Conservation (phyloP, 2,888 invertebrate genomes). For the Platycheirus rosarum region DNA sequence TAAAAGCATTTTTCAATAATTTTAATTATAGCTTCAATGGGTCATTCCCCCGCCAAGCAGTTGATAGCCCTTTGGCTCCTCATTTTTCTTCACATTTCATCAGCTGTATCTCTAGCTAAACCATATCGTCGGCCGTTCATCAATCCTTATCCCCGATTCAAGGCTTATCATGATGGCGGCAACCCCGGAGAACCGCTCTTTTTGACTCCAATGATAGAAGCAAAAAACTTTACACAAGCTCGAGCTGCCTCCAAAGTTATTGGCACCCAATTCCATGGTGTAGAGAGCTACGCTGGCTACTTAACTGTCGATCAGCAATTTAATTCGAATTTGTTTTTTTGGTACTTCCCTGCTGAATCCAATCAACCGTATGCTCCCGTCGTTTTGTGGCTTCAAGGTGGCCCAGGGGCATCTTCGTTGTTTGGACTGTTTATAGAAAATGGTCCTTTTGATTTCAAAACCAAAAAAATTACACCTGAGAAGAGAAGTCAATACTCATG, state of each 20-base stretch:
- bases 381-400: conserved; percentile 93
- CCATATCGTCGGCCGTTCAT: conserved; percentile 79
- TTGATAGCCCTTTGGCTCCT: not conserved
- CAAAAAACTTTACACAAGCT: conserved; percentile 82
- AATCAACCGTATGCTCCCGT: conserved; percentile 86
- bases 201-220: conserved; percentile 79
- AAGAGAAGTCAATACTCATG: conserved; percentile 88
- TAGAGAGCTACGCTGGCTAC: conserved; percentile 85
- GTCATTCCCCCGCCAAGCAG: no score
- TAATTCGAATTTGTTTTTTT: conserved; percentile 94
- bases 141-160: conserved; percentile 81
- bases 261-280: conserved; percentile 80
- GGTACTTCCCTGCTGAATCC: conserved; percentile 92
- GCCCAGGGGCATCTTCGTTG: conserved; percentile 91
- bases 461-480: conserved; percentile 79
- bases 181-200: conserved; percentile 83
- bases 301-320: conserved; percentile 91
- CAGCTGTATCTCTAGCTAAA: conserved; percentile 1
- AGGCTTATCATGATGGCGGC: conserved; percentile 77
- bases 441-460: conserved; percentile 87
- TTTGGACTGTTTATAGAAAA: conserved; percentile 93
- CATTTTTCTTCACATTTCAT: not conserved
- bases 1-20: no score
- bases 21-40: not conserved
- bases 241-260: conserved; percentile 79